Conservation (phyloP, 2,113 vertebrate genomes). For the Ellobius talpinus region DNA sequence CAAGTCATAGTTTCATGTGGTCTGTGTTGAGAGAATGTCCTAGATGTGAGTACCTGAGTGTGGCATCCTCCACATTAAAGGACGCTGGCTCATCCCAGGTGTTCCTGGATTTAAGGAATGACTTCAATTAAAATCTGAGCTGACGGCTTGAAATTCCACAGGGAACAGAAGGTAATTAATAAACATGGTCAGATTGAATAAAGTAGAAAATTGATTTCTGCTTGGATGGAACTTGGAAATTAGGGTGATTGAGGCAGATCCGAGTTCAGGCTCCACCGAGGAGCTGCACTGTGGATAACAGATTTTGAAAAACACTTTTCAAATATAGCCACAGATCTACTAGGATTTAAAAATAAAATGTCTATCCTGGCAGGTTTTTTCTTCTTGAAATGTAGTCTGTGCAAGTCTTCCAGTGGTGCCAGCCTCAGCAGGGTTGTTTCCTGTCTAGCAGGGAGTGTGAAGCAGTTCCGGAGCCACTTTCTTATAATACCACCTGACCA, state of each 20-base stretch:
- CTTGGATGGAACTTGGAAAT: not conserved
- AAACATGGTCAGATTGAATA: not conserved
- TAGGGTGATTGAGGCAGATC: not conserved
- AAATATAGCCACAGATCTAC: slow-evolving; percentile 27
- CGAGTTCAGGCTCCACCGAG: not conserved
- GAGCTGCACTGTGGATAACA: not conserved
- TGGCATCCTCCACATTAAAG: not conserved
- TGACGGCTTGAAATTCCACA: not conserved
- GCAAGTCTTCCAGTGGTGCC: not conserved
- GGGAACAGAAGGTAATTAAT: slow-evolving; percentile 43
- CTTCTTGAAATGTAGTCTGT: not conserved
- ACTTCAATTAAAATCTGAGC: slow-evolving; percentile 50
- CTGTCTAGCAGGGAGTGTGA: not conserved
- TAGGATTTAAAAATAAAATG: slow-evolving; percentile 11
- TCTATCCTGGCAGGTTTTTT: slow-evolving; percentile 19
- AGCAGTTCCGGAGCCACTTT: not conserved
- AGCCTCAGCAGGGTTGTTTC: not conserved
- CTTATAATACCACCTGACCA: slow-evolving; percentile 1
- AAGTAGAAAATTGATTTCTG: slow-evolving; percentile 58
- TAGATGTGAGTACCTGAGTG: not conserved
- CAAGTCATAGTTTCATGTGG: not conserved
- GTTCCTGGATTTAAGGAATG: slow-evolving; percentile 53
- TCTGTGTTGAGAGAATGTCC: not conserved
- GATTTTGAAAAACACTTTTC: slow-evolving; percentile 43
- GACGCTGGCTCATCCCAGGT: not conserved